These are phyloP conservation scores for Drosophila histrio DNA, from an alignment of 2,888 invertebrate genomes.

Conservation along the genomic window DNA sequence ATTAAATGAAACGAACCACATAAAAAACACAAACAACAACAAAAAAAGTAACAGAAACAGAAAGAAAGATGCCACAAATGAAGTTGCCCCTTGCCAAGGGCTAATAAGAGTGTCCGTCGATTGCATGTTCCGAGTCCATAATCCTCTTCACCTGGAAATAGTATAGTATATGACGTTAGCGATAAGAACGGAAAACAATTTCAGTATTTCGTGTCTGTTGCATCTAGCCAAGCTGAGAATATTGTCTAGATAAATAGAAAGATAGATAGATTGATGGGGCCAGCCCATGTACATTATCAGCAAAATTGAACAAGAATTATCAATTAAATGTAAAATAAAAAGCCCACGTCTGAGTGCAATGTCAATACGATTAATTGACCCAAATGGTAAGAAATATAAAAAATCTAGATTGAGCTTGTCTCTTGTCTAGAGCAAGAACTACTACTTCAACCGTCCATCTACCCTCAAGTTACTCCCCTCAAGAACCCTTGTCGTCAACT, in stretches of 20 bases:
- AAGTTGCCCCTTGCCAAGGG: constrained; percentile 7
- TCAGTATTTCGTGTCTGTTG: constrained; percentile 10
- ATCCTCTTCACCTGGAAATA: constrained; percentile 55
- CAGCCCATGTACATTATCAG: constrained; percentile 56
- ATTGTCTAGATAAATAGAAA: constrained; percentile 9
- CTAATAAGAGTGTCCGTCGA: constrained; percentile 41
- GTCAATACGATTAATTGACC: constrained; percentile 69
- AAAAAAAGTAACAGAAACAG: neutral
- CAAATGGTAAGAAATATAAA: constrained; percentile 48
- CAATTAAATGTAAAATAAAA: constrained; percentile 66
- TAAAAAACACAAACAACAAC: neutral
- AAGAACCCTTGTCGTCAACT: neutral
- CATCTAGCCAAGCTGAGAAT: constrained; percentile 35
- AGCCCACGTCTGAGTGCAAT: constrained; percentile 54
- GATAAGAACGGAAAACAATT: constrained; percentile 60
- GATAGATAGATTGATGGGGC: constrained; percentile 17
- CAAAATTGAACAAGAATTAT: constrained; percentile 59
- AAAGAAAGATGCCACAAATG: constrained; percentile 18
- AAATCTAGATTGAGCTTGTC: constrained; percentile 8
- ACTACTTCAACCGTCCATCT: neutral
- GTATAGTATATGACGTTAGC: constrained; percentile 59
- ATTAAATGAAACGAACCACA: constrained; percentile 5
- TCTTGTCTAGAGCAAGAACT: neutral
- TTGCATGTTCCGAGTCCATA: constrained; percentile 65
- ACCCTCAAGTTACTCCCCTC: neutral